Evolutionary conservation across 2,797 vertebrate genomes (phyloP).

Genomic region (Saxicola maurus): DNA sequence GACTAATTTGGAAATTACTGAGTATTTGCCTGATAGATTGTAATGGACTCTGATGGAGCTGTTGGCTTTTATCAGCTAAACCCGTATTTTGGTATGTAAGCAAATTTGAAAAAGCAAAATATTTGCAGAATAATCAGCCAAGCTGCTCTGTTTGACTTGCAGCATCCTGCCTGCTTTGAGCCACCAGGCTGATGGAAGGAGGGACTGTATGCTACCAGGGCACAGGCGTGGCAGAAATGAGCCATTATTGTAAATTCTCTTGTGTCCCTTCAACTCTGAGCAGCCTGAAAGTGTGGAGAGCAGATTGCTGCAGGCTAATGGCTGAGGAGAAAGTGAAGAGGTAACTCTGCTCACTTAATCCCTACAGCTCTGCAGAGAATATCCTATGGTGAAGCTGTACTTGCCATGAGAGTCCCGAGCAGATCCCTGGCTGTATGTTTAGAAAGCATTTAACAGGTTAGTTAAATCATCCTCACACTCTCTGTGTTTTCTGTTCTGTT

Average conservation of each 20-base stretch:
- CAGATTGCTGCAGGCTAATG: not conserved
- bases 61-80: slow-evolving; percentile 58
- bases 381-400: not conserved
- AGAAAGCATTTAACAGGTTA: not conserved
- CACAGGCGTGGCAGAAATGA: not conserved
- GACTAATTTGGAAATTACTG: slow-evolving; percentile 56
- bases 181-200: not conserved
- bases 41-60: slow-evolving; percentile 48
- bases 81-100: slow-evolving; percentile 53
- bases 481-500: not conserved
- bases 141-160: not conserved
- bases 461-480: not conserved
- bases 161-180: not conserved
- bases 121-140: slow-evolving; percentile 38
- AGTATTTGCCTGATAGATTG: slow-evolving; percentile 34
- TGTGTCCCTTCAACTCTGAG: not conserved
- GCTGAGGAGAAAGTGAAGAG: not conserved
- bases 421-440: not conserved
- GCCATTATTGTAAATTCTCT: not conserved
- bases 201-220: not conserved
- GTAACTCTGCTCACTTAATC: not conserved
- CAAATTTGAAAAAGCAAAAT: slow-evolving; percentile 58
- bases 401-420: not conserved
- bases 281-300: not conserved
- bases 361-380: not conserved